A percentile compares a stretch with the other conserved stretches of the same genome.
phyloP scores from a whole-genome alignment of 2,797 vertebrate genomes.

The Dromococcyx pavoninus region DNA sequence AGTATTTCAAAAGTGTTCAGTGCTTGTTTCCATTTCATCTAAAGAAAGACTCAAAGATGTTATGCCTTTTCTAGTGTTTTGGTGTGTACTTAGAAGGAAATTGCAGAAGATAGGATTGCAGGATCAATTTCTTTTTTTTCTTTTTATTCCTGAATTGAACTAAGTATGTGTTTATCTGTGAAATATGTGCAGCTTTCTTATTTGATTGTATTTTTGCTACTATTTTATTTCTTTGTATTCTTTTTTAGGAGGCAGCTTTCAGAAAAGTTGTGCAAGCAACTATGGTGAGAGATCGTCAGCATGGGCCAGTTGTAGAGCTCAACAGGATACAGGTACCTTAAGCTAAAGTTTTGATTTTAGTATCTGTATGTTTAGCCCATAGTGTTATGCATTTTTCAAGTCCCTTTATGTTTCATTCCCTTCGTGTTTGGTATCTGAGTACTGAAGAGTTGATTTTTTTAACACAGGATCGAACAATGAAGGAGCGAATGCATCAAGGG shows the following conservation, averaged over 20 bases:
- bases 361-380: background rate
- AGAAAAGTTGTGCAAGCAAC: constrained; percentile 98
- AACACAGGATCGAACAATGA: background rate
- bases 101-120: background rate
- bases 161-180: background rate
- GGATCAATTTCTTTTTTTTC: background rate
- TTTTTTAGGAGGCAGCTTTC: constrained; percentile 93
- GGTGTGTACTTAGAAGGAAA: background rate
- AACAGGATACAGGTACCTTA: constrained; percentile 93
- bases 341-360: background rate
- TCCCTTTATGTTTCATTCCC: background rate
- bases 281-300: constrained; percentile 97
- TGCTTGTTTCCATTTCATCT: background rate
- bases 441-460: background rate
- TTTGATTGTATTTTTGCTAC: background rate
- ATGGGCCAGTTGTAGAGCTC: constrained; percentile 95
- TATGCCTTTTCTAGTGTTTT: background rate
- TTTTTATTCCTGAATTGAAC: background rate
- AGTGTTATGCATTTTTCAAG: background rate
- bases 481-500: background rate
- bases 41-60: background rate
- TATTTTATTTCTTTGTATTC: background rate
- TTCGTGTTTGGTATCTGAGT: background rate
- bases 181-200: background rate
- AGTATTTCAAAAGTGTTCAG: background rate